Base-by-base conservation (phyloP, 2,888 invertebrate species). In the Rhingia campestris region DNA sequence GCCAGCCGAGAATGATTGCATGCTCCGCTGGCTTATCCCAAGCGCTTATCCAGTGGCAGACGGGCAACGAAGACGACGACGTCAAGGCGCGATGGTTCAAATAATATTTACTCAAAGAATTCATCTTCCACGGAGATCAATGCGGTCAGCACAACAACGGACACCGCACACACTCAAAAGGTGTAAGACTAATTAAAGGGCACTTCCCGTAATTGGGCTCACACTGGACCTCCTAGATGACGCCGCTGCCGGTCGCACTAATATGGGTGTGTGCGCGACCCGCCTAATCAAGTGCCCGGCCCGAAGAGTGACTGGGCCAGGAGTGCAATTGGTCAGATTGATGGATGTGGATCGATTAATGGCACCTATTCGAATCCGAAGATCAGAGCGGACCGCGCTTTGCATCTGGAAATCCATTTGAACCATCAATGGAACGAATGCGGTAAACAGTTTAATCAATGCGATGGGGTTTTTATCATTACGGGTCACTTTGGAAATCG, bases 101-200 rank as follows among this genome's bases (percentile, higher is more conserved):
- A 84, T 70, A 84, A 84, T 84, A 80, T 84, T 84, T 84, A 84
- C 84, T 74, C 80, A 54, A 84, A 47, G 70, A 74, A 70, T 70
- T 80, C 84, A 80, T 84, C 80, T 84, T 84, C 59, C 69, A 80
- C 64, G 10, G 56, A 75, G 84, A 80, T 80, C 84, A 84, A 75
- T 80, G 66, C 49, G 61, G 35, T 49, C 59, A 32, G 41, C 59
- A n/a, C 49, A 33, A 39, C 58, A 53, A 53, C 61, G 58, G 47
- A 72, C 53, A 22, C 22, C 22, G 22, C 22, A 22, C 47, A 47
- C 63, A 70, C 59, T 67, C 58, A 67, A 72, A 75, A 85, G 85
- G 85, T 85, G 85, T 81, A 81, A 80, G 81, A 85, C 80, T 85
- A 85, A 85, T 85, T 85, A 85, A 85, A 85, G 85, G 81, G 85